phyloP scores from a whole-genome alignment of 1,140 invertebrate species.

The Trichogramma pretiosum region DNA sequence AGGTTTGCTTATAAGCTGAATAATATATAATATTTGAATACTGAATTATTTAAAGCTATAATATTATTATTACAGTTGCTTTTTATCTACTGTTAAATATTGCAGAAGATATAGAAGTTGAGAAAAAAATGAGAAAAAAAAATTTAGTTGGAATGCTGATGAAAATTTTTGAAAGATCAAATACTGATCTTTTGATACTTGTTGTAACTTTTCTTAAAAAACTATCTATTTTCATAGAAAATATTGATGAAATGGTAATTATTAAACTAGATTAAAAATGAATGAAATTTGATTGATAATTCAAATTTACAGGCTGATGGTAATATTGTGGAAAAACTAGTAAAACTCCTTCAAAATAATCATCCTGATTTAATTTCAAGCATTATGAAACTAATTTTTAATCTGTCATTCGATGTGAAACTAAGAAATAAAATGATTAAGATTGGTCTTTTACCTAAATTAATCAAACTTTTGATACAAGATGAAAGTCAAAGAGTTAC shows the following conservation, averaged over 20 bases:
- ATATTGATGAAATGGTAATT: slow-evolving; percentile 83
- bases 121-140: slow-evolving; percentile 95
- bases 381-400: slow-evolving; percentile 81
- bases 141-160: slow-evolving; percentile 82
- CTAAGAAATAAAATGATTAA: slow-evolving; percentile 83
- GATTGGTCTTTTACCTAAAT: slow-evolving; percentile 78
- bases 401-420: slow-evolving; percentile 92
- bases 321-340: slow-evolving; percentile 67
- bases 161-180: slow-evolving; percentile 77
- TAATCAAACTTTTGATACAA: slow-evolving; percentile 68
- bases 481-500: slow-evolving; percentile 77
- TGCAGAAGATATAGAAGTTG: slow-evolving; percentile 87
- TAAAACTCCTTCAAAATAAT: slow-evolving; percentile 60
- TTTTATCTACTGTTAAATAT: slow-evolving; percentile 92
- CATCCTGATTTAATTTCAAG: slow-evolving; percentile 79
- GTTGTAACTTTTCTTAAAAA: slow-evolving; percentile 92
- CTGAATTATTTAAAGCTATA: slow-evolving; percentile 3
- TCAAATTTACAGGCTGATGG: slow-evolving; percentile 45
- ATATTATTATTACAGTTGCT: slow-evolving; percentile 47
- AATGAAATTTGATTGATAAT: slow-evolving; percentile 5
- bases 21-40: slow-evolving; percentile 5
- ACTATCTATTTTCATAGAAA: slow-evolving; percentile 87
- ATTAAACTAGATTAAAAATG: slow-evolving; percentile 8
- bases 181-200: slow-evolving; percentile 81
- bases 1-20: slow-evolving; percentile 39